phyloP scores from a whole-genome alignment of 2,888 invertebrate genomes.

The Idaea aversata region DNA sequence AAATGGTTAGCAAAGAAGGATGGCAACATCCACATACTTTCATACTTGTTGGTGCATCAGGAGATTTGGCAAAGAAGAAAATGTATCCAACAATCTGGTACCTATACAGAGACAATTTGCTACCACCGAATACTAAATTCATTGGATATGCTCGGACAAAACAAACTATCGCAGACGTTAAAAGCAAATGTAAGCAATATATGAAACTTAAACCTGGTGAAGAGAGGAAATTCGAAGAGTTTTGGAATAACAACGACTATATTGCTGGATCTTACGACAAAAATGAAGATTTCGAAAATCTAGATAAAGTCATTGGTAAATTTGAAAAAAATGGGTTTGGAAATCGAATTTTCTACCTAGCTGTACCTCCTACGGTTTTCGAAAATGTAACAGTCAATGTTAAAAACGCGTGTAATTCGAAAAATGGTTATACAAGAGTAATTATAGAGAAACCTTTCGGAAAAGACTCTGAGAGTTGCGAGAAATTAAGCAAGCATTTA shows the following conservation, averaged over 20 bases:
- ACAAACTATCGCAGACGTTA: conserved; percentile 87
- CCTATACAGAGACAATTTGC: conserved; percentile 93
- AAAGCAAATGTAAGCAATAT: conserved; percentile 86
- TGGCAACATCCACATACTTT: conserved; percentile 74
- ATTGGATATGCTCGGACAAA: conserved; percentile 97
- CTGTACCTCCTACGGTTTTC: conserved; percentile 97
- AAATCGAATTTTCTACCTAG: conserved; percentile 97
- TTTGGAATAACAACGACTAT: conserved; percentile 93
- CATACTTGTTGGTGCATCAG: conserved; percentile 81
- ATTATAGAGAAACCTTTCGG: conserved; percentile 99
- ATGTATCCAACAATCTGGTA: conserved; percentile 99
- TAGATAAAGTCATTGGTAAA: conserved; percentile 87
- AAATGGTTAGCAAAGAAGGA: conserved; percentile 71
- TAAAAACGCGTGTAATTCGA: conserved; percentile 89
- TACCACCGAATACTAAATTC: conserved; percentile 93
- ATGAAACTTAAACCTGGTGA: conserved; percentile 92
- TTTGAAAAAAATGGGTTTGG: conserved; percentile 84
- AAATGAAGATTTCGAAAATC: conserved; percentile 87
- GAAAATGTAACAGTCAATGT: conserved; percentile 93
- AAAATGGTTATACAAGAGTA: conserved; percentile 95
- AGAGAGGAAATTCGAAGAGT: conserved; percentile 86
- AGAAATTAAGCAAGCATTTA: conserved; percentile 91
- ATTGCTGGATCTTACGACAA: conserved; percentile 92
- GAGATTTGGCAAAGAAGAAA: conserved; percentile 98
- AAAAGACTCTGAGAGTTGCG: conserved; percentile 91